Evolutionary conservation across 1,140 invertebrate species (phyloP).

Genomic region (Bombus superbus): DNA sequence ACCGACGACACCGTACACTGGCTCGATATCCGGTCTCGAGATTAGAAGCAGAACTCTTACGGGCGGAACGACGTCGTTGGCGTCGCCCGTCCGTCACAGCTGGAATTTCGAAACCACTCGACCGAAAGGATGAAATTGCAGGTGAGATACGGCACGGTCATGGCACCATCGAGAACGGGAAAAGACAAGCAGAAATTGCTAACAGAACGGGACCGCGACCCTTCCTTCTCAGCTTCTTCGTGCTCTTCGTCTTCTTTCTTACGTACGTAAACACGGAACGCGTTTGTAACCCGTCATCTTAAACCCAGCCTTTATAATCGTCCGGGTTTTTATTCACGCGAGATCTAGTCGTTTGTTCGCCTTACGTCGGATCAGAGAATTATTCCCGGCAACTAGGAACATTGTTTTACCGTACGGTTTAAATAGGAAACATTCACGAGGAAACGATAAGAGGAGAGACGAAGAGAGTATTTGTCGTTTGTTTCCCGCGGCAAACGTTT

Average conservation of each 20-base stretch:
- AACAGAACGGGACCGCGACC: conserved; percentile 7
- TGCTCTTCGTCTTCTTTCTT: background rate
- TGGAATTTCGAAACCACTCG: conserved; percentile 68
- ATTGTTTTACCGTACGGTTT: too few relatives aligned
- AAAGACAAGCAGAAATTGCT: conserved; percentile 29
- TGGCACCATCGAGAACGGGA: background rate
- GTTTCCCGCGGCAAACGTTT: too few relatives aligned
- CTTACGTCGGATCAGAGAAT: too few relatives aligned
- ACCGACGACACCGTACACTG: conserved; percentile 66
- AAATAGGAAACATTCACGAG: too few relatives aligned
- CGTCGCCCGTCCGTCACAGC: conserved; percentile 56
- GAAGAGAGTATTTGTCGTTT: too few relatives aligned
- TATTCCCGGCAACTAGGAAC: too few relatives aligned
- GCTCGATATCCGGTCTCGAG: conserved; percentile 65
- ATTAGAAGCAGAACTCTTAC: conserved; percentile 61
- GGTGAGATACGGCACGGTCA: conserved; percentile 22
- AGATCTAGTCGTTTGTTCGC: background rate
- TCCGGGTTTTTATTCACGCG: background rate
- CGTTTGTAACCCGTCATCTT: conserved; percentile 20
- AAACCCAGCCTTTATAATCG: background rate
- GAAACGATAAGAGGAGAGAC: too few relatives aligned
- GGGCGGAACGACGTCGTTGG: conserved; percentile 58
- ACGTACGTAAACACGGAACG: background rate
- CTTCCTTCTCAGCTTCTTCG: background rate
- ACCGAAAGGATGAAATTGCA: conserved; percentile 69